phyloP scores from a whole-genome alignment of 2,113 vertebrate genomes.

The Tychaedon coryphoeus region DNA sequence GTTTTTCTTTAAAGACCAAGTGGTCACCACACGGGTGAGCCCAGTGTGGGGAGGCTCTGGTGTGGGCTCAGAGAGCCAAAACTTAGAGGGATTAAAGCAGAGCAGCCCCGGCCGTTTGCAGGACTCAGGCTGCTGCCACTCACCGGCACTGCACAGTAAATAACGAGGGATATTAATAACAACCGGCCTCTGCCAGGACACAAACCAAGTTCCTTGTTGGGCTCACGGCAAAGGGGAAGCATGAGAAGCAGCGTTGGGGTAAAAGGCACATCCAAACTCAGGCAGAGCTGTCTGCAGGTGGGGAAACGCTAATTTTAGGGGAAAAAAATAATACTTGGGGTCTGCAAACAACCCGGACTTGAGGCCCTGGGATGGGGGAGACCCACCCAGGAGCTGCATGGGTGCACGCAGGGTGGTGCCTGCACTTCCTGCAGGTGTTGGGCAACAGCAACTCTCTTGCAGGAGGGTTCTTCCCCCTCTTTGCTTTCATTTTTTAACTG shows the following conservation, averaged over 20 bases:
- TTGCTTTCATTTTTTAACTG: background rate
- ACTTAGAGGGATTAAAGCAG: background rate
- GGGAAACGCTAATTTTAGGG: accelerated
- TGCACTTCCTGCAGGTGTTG: background rate
- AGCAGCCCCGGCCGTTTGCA: background rate
- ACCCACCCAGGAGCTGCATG: background rate
- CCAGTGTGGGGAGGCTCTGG: accelerated
- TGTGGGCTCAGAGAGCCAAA: accelerated
- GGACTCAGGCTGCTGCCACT: background rate
- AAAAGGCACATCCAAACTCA: background rate
- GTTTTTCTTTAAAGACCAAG: background rate
- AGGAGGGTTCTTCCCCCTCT: background rate
- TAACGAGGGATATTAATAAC: constrained; percentile 42
- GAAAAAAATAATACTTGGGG: accelerated
- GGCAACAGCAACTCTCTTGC: background rate
- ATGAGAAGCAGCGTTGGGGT: background rate
- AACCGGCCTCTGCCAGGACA: background rate
- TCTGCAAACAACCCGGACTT: background rate
- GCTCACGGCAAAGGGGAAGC: background rate
- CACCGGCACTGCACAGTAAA: background rate
- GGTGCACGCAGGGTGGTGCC: background rate
- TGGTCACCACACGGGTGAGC: background rate
- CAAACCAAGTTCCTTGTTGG: background rate
- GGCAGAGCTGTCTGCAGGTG: background rate
- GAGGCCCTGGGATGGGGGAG: background rate